Conservation (phyloP, 2,888 invertebrate genomes). For the Pinctada fucata region DNA sequence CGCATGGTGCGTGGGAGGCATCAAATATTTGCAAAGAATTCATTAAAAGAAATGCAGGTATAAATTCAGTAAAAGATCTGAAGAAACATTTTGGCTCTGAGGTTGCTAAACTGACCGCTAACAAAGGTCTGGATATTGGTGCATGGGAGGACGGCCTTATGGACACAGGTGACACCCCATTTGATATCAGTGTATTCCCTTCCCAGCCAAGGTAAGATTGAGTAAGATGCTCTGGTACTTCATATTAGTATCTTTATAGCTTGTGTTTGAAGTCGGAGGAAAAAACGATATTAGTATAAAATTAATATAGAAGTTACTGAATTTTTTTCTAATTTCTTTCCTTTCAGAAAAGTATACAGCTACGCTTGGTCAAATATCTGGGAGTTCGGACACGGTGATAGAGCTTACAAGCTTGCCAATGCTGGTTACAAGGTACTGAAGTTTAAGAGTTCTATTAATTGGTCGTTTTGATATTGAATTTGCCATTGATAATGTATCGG, state of each 20-base stretch:
- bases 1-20: slow-evolving; percentile 56
- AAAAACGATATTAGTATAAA: too few species aligned
- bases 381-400: slow-evolving; percentile 29
- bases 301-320: too few species aligned
- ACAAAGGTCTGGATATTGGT: slow-evolving; percentile 52
- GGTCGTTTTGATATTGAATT: not conserved
- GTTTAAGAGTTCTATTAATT: not conserved
- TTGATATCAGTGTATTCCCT: slow-evolving; percentile 9
- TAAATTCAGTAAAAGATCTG: slow-evolving; percentile 26
- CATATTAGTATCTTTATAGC: too few species aligned
- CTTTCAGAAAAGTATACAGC: slow-evolving; percentile 20
- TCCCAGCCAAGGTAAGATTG: slow-evolving; percentile 14
- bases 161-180: slow-evolving; percentile 16
- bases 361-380: slow-evolving; percentile 37
- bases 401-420: slow-evolving; percentile 35
- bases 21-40: slow-evolving; percentile 52
- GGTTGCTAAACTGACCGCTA: slow-evolving; percentile 14
- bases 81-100: slow-evolving; percentile 38
- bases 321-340: too few species aligned
- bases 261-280: too few species aligned
- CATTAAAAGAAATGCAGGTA: slow-evolving; percentile 5
- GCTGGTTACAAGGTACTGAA: slow-evolving; percentile 33
- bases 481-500: too few species aligned
- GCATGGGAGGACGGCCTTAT: slow-evolving; percentile 68
- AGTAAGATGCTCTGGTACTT: not conserved